phyloP scores from a whole-genome alignment of 1,140 invertebrate genomes.

The Agrypnia vestita region DNA sequence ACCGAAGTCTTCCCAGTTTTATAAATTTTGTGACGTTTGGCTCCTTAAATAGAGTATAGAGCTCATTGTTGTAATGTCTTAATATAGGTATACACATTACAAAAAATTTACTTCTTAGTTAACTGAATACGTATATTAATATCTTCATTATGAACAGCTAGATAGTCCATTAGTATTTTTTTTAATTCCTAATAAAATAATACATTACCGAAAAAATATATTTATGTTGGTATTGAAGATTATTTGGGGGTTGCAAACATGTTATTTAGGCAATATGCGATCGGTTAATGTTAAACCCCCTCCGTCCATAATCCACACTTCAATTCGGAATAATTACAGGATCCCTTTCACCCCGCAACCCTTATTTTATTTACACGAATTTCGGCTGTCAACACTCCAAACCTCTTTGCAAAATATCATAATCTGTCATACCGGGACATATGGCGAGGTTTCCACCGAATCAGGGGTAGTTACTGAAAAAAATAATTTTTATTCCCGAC shows the following conservation, averaged over 20 bases:
- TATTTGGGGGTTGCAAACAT: constrained; percentile 16
- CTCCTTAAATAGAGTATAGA: too few species aligned
- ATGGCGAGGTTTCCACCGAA: constrained; percentile 13
- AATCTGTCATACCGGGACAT: constrained; percentile 55
- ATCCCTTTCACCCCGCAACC: constrained; percentile 45
- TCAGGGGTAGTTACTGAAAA: not conserved
- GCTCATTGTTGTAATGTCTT: too few species aligned
- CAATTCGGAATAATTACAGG: constrained; percentile 47
- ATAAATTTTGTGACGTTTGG: too few species aligned
- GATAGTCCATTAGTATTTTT: too few species aligned
- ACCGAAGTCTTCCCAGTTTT: too few species aligned
- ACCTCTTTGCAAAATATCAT: constrained; percentile 52
- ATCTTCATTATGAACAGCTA: too few species aligned
- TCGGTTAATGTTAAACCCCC: constrained; percentile 10
- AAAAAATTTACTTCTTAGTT: too few species aligned
- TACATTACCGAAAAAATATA: too few species aligned
- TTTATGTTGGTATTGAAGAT: too few species aligned
- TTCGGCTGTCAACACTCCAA: constrained; percentile 47
- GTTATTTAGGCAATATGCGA: constrained; percentile 37
- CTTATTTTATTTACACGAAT: constrained; percentile 35
- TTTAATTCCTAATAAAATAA: too few species aligned
- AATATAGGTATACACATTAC: too few species aligned
- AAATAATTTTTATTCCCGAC: constrained; percentile 5
- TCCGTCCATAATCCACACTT: constrained; percentile 41
- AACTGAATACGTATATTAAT: too few species aligned